Conservation (phyloP, 2,888 invertebrate species). For the Tromatobia lineatoria region DNA sequence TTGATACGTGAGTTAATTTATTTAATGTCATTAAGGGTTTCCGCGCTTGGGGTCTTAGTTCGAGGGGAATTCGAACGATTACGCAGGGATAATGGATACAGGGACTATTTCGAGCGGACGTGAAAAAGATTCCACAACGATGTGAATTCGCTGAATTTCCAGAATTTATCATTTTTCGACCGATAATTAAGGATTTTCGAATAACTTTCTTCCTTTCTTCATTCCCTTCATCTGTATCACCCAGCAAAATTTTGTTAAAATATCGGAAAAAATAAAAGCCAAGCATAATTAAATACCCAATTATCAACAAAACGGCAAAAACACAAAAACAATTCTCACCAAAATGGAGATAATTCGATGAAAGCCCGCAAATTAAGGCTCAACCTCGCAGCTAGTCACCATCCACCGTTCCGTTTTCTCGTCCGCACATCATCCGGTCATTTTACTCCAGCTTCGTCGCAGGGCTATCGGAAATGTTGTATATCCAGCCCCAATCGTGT, state of each 20-base stretch:
- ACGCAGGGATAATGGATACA: constrained; percentile 43
- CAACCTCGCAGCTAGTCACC: neutral
- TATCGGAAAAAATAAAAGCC: neutral
- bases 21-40: constrained; percentile 70
- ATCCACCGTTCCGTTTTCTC: constrained; percentile 3
- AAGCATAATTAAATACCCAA: neutral
- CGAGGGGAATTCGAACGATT: constrained; percentile 43
- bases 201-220: too few species aligned
- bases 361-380: neutral
- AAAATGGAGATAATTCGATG: neutral
- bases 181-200: too few species aligned
- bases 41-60: constrained; percentile 21
- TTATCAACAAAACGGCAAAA: neutral
- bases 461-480: constrained; percentile 72
- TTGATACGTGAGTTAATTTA: constrained; percentile 75
- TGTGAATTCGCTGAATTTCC: neutral
- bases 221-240: too few species aligned
- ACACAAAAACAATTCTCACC: neutral
- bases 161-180: too few species aligned
- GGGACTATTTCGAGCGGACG: neutral
- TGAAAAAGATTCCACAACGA: neutral
- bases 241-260: too few species aligned
- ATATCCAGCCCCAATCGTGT: constrained; percentile 79
- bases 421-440: constrained; percentile 31
- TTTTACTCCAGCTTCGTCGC: constrained; percentile 12